Percentiles rank a stretch among this genome's conserved stretches.
Evolutionary conservation across 2,888 invertebrate species (phyloP).

Genomic region (Oscheius myriophilus): DNA sequence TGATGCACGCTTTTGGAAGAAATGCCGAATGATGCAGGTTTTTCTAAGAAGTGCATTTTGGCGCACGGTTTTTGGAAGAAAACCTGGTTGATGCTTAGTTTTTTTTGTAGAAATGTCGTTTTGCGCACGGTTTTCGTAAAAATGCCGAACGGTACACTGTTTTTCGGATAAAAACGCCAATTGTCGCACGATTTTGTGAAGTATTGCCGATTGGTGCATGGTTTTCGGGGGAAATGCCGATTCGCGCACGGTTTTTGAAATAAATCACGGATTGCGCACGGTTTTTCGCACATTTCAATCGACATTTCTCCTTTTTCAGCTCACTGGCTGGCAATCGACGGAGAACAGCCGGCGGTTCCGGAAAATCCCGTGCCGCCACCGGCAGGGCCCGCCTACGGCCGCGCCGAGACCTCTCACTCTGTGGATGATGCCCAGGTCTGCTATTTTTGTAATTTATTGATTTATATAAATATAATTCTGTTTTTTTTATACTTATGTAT

Average conservation of each 20-base stretch:
- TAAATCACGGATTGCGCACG: not conserved
- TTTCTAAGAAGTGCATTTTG: no score
- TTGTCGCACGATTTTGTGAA: not conserved
- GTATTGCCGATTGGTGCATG: no score
- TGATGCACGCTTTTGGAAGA: no score
- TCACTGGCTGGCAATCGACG: conserved; percentile 42
- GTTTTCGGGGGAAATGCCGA: no score
- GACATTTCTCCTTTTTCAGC: conserved; percentile 30
- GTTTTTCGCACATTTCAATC: not conserved
- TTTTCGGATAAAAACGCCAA: not conserved
- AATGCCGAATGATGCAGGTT: no score
- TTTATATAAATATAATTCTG: not conserved
- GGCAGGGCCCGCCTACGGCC: not conserved
- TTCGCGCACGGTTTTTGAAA: not conserved
- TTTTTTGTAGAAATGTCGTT: no score
- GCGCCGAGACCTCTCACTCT: conserved; percentile 9
- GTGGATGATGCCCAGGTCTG: conserved; percentile 25
- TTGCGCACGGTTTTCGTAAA: no score
- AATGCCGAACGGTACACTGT: not conserved
- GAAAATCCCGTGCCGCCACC: conserved; percentile 79
- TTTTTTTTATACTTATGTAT: not conserved
- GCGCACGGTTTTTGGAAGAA: no score
- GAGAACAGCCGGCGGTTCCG: conserved; percentile 87
- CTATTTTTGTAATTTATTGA: conserved; percentile 1
- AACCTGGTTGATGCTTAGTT: no score